Evolutionary conservation across 2,113 vertebrate genomes (phyloP).

Genomic region (Anolis sagrei): DNA sequence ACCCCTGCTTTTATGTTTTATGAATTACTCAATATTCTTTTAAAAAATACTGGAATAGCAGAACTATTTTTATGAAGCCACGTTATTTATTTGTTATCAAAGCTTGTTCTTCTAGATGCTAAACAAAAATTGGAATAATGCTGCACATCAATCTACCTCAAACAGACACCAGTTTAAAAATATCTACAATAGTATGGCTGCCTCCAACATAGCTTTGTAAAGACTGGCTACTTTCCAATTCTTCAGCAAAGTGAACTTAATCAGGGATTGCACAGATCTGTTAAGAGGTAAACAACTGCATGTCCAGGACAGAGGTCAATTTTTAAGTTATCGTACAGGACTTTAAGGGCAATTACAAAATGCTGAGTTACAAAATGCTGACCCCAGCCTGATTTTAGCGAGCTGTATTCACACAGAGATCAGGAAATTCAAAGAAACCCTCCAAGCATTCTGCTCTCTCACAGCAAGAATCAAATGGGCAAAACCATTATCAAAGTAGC

Average conservation of each 20-base stretch:
- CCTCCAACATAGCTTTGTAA: background rate
- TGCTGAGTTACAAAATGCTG: slow-evolving; percentile 56
- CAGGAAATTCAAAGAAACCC: slow-evolving; percentile 76
- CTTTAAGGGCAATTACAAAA: slow-evolving; percentile 52
- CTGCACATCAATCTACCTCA: background rate
- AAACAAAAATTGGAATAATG: background rate
- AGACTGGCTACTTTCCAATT: background rate
- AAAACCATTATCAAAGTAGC: slow-evolving; percentile 76
- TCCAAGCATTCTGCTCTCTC: slow-evolving; percentile 75
- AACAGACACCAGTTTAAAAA: background rate
- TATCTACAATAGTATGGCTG: background rate
- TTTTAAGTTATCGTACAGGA: slow-evolving; percentile 43
- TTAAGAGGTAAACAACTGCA: background rate
- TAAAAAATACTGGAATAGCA: background rate
- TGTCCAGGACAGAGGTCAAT: slow-evolving; percentile 31
- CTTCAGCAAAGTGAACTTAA: background rate
- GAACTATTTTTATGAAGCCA: background rate
- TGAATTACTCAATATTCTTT: background rate
- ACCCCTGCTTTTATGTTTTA: background rate
- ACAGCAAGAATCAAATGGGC: slow-evolving; percentile 77
- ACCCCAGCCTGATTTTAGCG: slow-evolving; percentile 64
- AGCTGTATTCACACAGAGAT: slow-evolving; percentile 72
- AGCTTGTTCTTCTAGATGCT: background rate
- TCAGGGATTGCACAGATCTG: background rate
- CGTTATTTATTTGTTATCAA: background rate